phyloP scores from a whole-genome alignment of 2,888 invertebrate genomes.

The Yponomeuta sedellus region DNA sequence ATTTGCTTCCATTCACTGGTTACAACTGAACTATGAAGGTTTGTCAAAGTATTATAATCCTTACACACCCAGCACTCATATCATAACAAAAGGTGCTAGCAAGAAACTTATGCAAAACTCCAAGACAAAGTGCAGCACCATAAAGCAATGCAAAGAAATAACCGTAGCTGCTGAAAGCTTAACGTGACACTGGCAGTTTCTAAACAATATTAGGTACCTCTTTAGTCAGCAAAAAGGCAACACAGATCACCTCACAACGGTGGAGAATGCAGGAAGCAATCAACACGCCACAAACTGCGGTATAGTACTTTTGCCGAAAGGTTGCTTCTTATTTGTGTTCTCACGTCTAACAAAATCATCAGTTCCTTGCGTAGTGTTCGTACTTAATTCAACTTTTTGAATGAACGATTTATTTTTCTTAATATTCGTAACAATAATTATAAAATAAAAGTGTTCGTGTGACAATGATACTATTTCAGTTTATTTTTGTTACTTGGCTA shows the following conservation, averaged over 20 bases:
- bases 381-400: too few species aligned
- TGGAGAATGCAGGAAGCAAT: constrained; percentile 13
- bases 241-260: constrained; percentile 1
- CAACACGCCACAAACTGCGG: neutral
- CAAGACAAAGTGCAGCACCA: neutral
- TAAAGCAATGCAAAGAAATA: neutral
- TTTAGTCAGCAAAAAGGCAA: neutral
- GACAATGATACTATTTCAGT: too few species aligned
- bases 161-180: neutral
- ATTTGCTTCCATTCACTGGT: too few species aligned
- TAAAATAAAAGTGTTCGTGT: too few species aligned
- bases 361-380: too few species aligned
- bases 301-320: neutral
- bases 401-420: too few species aligned
- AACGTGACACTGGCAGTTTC: neutral
- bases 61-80: too few species aligned
- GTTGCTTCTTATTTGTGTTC: neutral
- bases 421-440: too few species aligned
- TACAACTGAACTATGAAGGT: too few species aligned
- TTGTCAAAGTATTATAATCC: too few species aligned
- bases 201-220: neutral
- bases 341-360: neutral
- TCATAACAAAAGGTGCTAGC: too few species aligned
- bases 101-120: neutral
- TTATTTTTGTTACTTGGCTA: too few species aligned